Evolutionary conservation across 2,888 invertebrate genomes (phyloP), one percentile per base, ranked within the genome.

Genomic region (Hofmannophila pseudospretella): DNA sequence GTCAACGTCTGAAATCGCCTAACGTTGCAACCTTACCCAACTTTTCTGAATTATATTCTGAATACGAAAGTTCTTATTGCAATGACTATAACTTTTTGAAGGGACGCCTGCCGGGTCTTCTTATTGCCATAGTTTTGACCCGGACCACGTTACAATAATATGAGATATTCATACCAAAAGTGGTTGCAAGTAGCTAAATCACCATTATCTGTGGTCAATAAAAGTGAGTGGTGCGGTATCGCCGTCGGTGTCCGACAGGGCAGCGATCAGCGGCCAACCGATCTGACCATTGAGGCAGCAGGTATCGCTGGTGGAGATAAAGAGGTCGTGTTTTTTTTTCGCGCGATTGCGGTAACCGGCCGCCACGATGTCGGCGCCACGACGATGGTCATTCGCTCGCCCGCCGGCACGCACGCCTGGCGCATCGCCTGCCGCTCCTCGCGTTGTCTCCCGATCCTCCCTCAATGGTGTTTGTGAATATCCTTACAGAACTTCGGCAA

Each of bases 401-500:
- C 62, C 69, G 80, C 76, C 65, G 69, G 78, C 79, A 69, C 65
- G 63, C 74, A 66, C 33, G 14, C 51, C 43, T 44, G n/a, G 44
- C 55, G 49, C 60, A 58, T n/a, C n/a, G n/a, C n/a, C n/a, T n/a
- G n/a, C n/a, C n/a, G n/a, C n/a, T n/a, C n/a, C 65, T 57, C 69
- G 66, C 64, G 55, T 51, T 37, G 35, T 7, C 32, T 52, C 55
- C 52, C 36, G 45, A 51, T 46, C 20, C 25, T 50, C 59, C 56
- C 65, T 68, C 73, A 75, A 80, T 82, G 78, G 76, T 80, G 77
- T 61, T 71, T 70, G 76, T 78, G 74, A 62, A 25, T 31, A 40
- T 52, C 52, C 37, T 72, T 67, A 50, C 73, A 74, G 71, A 68
- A 64, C 45, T 56, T 52, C 45, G 44, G 49, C 39, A 59, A 58